Evolutionary conservation across 2,113 vertebrate genomes (phyloP).

Genomic region (Galeopterus variegatus): DNA sequence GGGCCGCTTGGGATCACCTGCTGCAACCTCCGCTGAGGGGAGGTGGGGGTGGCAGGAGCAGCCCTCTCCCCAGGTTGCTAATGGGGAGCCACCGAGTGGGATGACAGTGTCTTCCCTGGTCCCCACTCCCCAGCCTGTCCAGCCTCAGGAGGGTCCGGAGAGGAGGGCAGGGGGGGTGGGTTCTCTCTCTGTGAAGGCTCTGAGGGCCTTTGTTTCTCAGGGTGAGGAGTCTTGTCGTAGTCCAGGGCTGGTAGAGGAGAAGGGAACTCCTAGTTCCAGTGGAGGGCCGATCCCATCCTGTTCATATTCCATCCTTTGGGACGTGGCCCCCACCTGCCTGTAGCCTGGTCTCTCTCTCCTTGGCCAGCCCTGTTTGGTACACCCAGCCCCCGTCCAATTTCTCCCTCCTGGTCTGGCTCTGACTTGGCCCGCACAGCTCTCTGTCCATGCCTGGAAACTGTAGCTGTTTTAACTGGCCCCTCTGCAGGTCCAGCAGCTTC

Average conservation of each 20-base stretch:
- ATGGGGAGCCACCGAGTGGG: background rate
- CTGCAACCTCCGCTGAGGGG: background rate
- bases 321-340: background rate
- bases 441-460: background rate
- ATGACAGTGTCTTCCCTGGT: background rate
- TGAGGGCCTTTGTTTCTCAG: slow-evolving; percentile 73
- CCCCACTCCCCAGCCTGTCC: background rate
- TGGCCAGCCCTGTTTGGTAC: background rate
- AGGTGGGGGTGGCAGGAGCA: background rate
- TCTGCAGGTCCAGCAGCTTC: background rate
- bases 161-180: background rate
- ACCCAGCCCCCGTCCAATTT: background rate
- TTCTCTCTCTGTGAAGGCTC: background rate
- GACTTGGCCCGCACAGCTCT: background rate
- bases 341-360: background rate
- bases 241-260: background rate
- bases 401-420: background rate
- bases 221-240: background rate
- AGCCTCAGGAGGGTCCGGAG: background rate
- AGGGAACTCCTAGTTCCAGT: background rate
- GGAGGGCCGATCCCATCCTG: background rate
- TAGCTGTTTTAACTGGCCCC: accelerated
- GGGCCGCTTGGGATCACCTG: background rate
- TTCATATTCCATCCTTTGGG: background rate
- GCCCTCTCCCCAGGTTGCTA: background rate